Conservation (phyloP, 2,113 vertebrate species). For the Cavia aperea region DNA sequence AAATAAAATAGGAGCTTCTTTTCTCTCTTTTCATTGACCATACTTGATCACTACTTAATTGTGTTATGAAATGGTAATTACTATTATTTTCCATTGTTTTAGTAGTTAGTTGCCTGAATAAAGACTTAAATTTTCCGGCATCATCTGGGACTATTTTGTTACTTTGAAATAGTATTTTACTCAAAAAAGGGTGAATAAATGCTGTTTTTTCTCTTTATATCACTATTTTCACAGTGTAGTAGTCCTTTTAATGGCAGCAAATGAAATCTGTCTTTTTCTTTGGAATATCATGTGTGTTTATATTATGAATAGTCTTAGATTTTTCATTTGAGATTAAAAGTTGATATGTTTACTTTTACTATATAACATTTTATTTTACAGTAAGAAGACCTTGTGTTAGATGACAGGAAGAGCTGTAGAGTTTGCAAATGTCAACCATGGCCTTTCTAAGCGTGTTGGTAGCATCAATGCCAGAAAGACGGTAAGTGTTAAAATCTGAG, state of each 20-base stretch:
- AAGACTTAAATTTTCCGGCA: background rate
- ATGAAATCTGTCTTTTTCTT: background rate
- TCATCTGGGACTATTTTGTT: constrained; percentile 14
- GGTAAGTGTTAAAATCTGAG: constrained; percentile 51
- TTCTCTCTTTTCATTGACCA: background rate
- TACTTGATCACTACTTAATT: constrained; percentile 1
- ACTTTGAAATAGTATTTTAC: constrained; percentile 11
- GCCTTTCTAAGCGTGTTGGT: constrained; percentile 26
- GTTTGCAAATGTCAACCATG: constrained; percentile 22
- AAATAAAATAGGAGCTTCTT: background rate
- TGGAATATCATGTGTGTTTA: background rate
- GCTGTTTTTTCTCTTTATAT: background rate
- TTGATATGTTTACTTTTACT: constrained; percentile 37
- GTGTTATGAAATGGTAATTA: background rate
- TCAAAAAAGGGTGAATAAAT: constrained; percentile 9
- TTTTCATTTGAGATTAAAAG: constrained; percentile 32
- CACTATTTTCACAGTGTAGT: background rate
- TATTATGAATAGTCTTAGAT: background rate
- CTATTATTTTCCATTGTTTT: constrained; percentile 2
- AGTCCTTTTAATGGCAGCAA: background rate
- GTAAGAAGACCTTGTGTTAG: constrained; percentile 49
- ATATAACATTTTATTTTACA: constrained; percentile 27
- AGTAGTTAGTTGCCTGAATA: background rate
- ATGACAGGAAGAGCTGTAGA: constrained; percentile 27
- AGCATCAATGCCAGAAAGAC: background rate